phyloP scores from a whole-genome alignment of 1,140 invertebrate species.

The Drosophila varians region DNA sequence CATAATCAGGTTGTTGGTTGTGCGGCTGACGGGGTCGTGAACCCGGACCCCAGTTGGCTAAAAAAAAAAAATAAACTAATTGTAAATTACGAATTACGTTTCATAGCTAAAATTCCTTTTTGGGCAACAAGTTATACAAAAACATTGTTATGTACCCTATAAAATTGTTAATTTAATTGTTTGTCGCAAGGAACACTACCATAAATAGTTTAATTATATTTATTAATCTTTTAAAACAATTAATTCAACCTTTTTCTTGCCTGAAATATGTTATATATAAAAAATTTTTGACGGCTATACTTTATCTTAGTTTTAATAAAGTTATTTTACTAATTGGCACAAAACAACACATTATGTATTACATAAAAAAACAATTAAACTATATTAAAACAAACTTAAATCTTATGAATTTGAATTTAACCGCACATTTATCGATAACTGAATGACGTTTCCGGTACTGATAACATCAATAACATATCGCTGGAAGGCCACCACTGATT shows the following conservation, averaged over 20 bases:
- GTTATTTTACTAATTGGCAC: neutral
- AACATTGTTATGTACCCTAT: too few relatives aligned
- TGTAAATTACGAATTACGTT: constrained; percentile 10
- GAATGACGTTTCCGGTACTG: neutral
- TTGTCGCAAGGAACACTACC: too few relatives aligned
- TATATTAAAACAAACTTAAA: neutral
- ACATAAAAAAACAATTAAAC: too few relatives aligned
- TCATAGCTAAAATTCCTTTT: neutral
- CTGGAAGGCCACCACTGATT: constrained; percentile 3
- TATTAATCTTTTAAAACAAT: too few relatives aligned
- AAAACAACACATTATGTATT: too few relatives aligned
- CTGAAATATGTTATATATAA: too few relatives aligned
- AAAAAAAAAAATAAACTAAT: constrained; percentile 23
- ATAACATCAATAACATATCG: neutral
- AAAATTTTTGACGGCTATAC: too few relatives aligned
- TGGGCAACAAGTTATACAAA: neutral
- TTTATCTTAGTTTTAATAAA: neutral
- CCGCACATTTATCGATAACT: constrained; percentile 2
- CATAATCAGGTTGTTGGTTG: constrained; percentile 35
- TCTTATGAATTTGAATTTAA: neutral
- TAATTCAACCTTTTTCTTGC: too few relatives aligned
- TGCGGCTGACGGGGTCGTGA: constrained; percentile 30
- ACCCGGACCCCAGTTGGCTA: constrained; percentile 24
- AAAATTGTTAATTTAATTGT: too few relatives aligned
- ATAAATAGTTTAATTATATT: too few relatives aligned